A percentile compares a stretch with the other conserved stretches of the same genome.
Evolutionary conservation across 2,888 invertebrate species (phyloP).

Genomic region (Hyles lineata): DNA sequence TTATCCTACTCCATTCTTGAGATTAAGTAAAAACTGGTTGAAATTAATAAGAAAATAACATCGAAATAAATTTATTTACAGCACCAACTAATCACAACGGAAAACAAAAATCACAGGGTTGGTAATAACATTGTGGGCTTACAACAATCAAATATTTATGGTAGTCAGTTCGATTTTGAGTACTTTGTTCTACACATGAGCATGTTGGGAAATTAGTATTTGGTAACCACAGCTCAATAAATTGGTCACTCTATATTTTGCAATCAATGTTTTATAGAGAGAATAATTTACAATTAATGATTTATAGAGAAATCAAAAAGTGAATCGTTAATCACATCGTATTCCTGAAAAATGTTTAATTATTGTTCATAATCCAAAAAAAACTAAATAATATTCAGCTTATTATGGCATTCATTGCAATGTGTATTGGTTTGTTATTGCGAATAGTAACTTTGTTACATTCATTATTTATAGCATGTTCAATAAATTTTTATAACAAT

Average conservation of each 20-base stretch:
- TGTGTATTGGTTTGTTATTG: too few species aligned
- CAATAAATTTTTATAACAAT: too few species aligned
- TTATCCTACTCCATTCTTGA: neutral
- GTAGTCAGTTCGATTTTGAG: neutral
- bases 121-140: neutral
- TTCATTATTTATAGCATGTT: too few species aligned
- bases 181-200: slow-evolving; percentile 6
- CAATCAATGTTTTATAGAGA: too few species aligned
- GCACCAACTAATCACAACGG: slow-evolving; percentile 36
- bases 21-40: neutral
- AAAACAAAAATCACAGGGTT: slow-evolving; percentile 27
- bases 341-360: too few species aligned
- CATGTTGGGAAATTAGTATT: slow-evolving; percentile 7
- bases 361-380: too few species aligned
- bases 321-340: too few species aligned
- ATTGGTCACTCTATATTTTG: neutral
- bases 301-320: too few species aligned
- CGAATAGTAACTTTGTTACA: too few species aligned
- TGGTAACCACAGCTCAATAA: neutral
- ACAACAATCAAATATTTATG: neutral
- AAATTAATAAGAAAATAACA: slow-evolving; percentile 17
- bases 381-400: too few species aligned
- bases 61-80: slow-evolving; percentile 43
- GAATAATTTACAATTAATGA: too few species aligned
- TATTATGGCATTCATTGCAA: too few species aligned